phyloP scores from a whole-genome alignment of 2,888 invertebrate species.

The Eurytoma adleriae region DNA sequence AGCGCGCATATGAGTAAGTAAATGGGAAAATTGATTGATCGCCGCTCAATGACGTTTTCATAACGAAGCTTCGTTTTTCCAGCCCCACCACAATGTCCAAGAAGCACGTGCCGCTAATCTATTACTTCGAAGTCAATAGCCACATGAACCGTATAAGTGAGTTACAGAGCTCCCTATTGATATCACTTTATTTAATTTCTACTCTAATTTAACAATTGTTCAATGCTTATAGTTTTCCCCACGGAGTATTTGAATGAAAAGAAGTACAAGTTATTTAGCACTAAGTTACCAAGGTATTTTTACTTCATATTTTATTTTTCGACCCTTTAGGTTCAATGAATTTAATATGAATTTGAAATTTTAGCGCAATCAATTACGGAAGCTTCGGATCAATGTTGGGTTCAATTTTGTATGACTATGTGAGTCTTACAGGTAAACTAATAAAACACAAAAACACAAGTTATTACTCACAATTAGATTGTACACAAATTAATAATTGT shows the following conservation, averaged over 20 bases:
- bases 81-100: conserved; percentile 52
- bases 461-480: neutral
- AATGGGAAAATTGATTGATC: neutral
- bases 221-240: conserved; percentile 44
- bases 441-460: neutral
- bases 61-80: conserved; percentile 2
- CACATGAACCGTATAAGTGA: conserved; percentile 49
- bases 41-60: neutral
- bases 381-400: conserved; percentile 56
- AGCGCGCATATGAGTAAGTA: conserved; percentile 44
- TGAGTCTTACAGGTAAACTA: conserved; percentile 50
- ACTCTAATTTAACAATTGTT: neutral
- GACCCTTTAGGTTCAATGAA: neutral
- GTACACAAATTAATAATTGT: neutral
- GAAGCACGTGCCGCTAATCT: conserved; percentile 42
- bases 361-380: conserved; percentile 51
- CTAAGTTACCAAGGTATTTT: conserved; percentile 45
- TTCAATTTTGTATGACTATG: conserved; percentile 53
- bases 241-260: conserved; percentile 49
- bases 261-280: conserved; percentile 51
- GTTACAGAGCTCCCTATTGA: neutral
- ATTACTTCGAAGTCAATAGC: conserved; percentile 51
- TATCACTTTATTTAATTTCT: neutral
- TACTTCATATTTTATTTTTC: neutral
- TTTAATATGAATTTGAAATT: neutral